phyloP scores from a whole-genome alignment of 1,140 invertebrate genomes.

The Sycophila sp. region DNA sequence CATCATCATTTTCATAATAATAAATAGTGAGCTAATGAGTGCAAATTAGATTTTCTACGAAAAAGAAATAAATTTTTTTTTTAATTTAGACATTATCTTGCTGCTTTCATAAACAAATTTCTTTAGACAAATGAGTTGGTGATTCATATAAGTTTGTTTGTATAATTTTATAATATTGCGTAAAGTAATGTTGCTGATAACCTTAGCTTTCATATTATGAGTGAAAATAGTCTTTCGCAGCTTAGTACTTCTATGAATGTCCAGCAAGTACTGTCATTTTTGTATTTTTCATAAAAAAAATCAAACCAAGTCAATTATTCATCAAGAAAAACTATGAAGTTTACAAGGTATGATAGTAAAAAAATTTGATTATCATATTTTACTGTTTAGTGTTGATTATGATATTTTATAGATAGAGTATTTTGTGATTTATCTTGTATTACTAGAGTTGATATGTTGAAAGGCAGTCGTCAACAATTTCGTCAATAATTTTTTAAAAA shows the following conservation, averaged over 20 bases:
- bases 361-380: too few species aligned
- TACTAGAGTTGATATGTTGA: not conserved
- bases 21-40: too few species aligned
- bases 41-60: too few species aligned
- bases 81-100: not conserved
- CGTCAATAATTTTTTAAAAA: not conserved
- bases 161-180: conserved; percentile 25
- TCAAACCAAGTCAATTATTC: conserved; percentile 1
- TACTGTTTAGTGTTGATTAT: not conserved
- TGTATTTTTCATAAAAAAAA: conserved; percentile 4
- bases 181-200: conserved; percentile 28
- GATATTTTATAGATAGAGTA: not conserved
- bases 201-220: conserved; percentile 19
- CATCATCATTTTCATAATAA: too few species aligned
- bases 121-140: not conserved
- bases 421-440: conserved; percentile 11
- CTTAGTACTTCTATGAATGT: conserved; percentile 23
- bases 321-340: conserved; percentile 28
- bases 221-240: conserved; percentile 8
- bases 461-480: conserved; percentile 11
- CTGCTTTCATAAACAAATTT: not conserved
- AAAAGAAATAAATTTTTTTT: too few species aligned
- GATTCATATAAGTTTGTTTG: too few species aligned
- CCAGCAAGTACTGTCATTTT: conserved; percentile 12
- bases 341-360: conserved; percentile 29